Percentiles rank a stretch among this genome's conserved stretches.
phyloP scores from a whole-genome alignment of 2,888 invertebrate genomes.

The Serrognathus titanus region DNA sequence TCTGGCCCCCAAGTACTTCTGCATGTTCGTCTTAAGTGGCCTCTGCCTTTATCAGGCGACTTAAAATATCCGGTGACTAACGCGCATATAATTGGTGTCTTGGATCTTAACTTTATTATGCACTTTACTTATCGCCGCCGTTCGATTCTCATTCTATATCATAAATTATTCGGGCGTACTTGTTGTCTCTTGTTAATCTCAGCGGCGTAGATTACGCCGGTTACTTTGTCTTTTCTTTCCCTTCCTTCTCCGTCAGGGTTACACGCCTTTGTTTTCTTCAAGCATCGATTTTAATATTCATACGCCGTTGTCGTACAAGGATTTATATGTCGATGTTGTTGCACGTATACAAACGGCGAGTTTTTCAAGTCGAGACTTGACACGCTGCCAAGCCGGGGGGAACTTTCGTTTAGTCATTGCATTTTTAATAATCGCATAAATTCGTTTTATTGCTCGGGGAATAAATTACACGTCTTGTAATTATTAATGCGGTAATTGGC shows the following conservation, averaged over 20 bases:
- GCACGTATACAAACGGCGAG: no score
- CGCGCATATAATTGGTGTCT: slow-evolving; percentile 30
- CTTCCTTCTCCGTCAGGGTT: neutral
- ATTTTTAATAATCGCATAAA: no score
- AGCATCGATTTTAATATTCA: slow-evolving; percentile 7
- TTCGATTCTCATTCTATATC: no score
- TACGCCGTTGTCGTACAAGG: slow-evolving; percentile 1
- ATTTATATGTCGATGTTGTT: neutral
- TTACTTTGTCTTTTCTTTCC: neutral
- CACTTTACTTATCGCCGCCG: slow-evolving; percentile 17
- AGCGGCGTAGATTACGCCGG: no score
- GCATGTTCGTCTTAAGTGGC: slow-evolving; percentile 38
- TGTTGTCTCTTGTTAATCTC: no score
- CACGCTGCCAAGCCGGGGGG: no score
- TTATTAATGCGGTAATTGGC: no score
- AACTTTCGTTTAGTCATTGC: no score
- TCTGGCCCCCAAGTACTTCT: slow-evolving; percentile 39
- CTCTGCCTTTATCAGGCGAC: slow-evolving; percentile 35
- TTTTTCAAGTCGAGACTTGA: no score
- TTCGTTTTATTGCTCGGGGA: no score
- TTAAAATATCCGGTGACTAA: slow-evolving; percentile 36
- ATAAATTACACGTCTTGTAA: no score
- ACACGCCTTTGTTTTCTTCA: slow-evolving; percentile 12
- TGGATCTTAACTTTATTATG: slow-evolving; percentile 12
- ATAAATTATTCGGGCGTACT: no score